Percentiles rank a stretch among this genome's conserved stretches.
phyloP scores from a whole-genome alignment of 2,113 vertebrate species.

The Vulpes vulpes region DNA sequence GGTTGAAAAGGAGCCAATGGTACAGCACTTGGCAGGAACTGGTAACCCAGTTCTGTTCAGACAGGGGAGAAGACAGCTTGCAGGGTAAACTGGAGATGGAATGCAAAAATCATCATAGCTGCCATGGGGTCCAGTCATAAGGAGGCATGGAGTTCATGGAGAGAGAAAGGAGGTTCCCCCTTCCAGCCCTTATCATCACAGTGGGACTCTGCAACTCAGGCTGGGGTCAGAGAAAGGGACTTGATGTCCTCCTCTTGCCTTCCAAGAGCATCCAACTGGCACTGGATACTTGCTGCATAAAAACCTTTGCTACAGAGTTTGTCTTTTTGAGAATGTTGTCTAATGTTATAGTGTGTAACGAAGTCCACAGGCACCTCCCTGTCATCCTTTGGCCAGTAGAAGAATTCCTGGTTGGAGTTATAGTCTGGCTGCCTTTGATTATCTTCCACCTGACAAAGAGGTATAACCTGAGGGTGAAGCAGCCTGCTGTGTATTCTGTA shows the following conservation, averaged over 20 bases:
- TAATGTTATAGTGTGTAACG: not conserved
- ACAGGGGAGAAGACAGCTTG: not conserved
- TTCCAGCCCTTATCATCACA: not conserved
- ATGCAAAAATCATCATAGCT: not conserved
- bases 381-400: not conserved
- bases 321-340: not conserved
- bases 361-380: not conserved
- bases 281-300: not conserved
- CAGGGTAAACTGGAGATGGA: not conserved
- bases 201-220: not conserved
- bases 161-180: not conserved
- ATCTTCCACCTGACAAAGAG: conserved; percentile 28
- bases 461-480: conserved; percentile 7
- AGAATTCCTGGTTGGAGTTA: not conserved
- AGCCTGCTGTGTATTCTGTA: conserved; percentile 6
- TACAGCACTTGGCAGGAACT: not conserved
- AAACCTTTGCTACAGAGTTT: not conserved
- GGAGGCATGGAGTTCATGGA: not conserved
- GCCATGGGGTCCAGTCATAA: not conserved
- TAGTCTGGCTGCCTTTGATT: conserved; percentile 57
- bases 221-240: not conserved
- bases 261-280: not conserved
- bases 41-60: not conserved
- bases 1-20: not conserved
- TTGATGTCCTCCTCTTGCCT: not conserved